Conservation (phyloP, 2,888 invertebrate species). For the Cephus runcator region DNA sequence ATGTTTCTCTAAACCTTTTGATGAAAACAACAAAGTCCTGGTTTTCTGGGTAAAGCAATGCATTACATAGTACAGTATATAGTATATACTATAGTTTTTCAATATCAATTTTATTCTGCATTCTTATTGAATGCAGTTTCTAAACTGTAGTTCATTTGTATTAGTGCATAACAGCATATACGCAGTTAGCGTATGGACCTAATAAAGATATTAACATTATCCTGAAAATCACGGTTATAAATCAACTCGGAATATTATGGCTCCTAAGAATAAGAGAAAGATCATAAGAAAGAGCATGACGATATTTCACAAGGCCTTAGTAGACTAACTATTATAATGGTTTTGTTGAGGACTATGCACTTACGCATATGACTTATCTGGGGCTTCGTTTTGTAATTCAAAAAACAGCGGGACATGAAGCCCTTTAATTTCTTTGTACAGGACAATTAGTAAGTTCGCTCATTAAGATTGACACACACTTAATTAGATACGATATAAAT, state of each 20-base stretch:
- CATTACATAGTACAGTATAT: background rate
- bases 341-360: background rate
- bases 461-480: background rate
- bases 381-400: background rate
- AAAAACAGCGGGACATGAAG: background rate
- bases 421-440: background rate
- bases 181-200: background rate
- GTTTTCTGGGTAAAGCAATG: background rate
- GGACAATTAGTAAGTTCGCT: background rate
- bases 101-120: background rate
- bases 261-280: background rate
- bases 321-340: background rate
- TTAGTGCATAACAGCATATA: background rate
- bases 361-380: background rate
- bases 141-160: background rate
- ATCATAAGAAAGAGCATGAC: background rate
- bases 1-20: background rate
- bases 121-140: background rate
- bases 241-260: background rate
- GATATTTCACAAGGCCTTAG: background rate
- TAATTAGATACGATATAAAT: background rate
- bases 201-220: background rate
- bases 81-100: background rate
- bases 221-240: background rate
- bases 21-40: background rate